A percentile compares a stretch with the other conserved stretches of the same genome.
Conservation (phyloP, 1,140 invertebrate genomes). For the Rhagoletis zephyria region DNA sequence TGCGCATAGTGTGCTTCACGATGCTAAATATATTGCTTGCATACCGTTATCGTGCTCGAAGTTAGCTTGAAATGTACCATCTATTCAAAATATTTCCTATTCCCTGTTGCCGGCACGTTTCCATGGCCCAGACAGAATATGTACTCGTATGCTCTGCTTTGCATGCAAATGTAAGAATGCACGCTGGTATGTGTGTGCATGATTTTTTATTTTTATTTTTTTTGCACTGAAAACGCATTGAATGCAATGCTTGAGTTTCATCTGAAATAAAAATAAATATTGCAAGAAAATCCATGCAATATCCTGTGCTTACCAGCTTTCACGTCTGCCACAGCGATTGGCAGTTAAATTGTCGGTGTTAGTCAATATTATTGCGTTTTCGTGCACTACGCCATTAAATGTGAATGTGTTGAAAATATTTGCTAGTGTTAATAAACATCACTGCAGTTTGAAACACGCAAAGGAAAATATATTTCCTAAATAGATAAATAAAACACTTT, state of each 20-base stretch:
- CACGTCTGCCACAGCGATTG: constrained; percentile 33
- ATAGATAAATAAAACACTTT: too few species aligned
- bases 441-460: too few species aligned
- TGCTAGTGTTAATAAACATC: too few species aligned
- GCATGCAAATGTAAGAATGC: not conserved
- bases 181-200: not conserved
- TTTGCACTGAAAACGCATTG: not conserved
- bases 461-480: too few species aligned
- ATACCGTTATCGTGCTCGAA: constrained; percentile 13
- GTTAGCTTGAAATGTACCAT: constrained; percentile 18
- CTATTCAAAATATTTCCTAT: constrained; percentile 35
- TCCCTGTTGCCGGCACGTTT: constrained; percentile 9
- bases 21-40: constrained; percentile 7
- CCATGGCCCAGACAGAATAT: not conserved
- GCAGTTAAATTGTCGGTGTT: constrained; percentile 26
- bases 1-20: not conserved
- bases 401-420: not conserved
- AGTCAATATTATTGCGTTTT: constrained; percentile 41
- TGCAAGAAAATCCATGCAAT: not conserved
- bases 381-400: not conserved
- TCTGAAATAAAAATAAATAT: constrained; percentile 4
- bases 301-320: not conserved
- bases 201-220: too few species aligned
- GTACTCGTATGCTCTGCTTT: not conserved
- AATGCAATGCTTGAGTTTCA: constrained; percentile 5